These are phyloP conservation scores for Serinus canaria DNA, from an alignment of 2,113 vertebrate species.

Conservation along the genomic window DNA sequence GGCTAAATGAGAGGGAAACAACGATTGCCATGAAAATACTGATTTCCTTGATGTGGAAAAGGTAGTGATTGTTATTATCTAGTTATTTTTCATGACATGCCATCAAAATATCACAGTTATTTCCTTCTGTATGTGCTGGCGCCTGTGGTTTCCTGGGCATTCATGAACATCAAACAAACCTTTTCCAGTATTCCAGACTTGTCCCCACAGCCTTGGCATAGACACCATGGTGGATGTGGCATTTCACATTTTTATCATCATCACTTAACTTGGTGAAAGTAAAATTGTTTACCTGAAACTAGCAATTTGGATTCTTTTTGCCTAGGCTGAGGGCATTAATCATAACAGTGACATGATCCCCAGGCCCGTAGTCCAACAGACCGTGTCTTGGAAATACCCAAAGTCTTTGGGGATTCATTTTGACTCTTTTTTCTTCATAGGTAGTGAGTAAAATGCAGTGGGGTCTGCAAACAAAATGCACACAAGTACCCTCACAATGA, in stretches of 20 bases:
- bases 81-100: not conserved
- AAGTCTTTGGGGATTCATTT: not conserved
- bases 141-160: not conserved
- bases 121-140: fast-evolving
- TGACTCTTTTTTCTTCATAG: not conserved
- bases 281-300: not conserved
- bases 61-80: not conserved
- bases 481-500: not conserved
- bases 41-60: not conserved
- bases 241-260: not conserved
- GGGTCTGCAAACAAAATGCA: not conserved
- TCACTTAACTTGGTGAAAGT: not conserved
- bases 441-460: not conserved
- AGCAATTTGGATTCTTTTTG: not conserved
- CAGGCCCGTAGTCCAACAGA: not conserved
- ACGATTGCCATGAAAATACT: not conserved
- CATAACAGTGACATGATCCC: not conserved
- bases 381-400: not conserved
- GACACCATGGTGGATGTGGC: not conserved
- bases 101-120: not conserved
- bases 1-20: not conserved
- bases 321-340: not conserved
- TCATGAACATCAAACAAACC: fast-evolving
- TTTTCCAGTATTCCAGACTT: not conserved
- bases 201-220: not conserved